phyloP scores from a whole-genome alignment of 2,797 vertebrate genomes.

The Rachycentron canadum region DNA sequence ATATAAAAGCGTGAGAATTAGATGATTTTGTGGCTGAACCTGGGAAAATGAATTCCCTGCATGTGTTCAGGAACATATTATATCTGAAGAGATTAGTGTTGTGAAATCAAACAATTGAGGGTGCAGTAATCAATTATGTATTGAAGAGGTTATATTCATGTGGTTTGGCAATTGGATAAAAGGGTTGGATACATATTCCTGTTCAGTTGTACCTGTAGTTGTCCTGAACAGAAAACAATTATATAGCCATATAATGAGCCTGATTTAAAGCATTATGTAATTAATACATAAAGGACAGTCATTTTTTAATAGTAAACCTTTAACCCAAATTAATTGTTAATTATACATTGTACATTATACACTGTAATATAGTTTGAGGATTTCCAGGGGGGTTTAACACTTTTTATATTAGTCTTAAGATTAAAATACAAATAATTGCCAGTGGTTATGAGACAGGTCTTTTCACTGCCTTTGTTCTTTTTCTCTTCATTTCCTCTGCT shows the following conservation, averaged over 20 bases:
- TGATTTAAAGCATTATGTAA: neutral
- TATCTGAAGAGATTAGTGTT: slow-evolving; percentile 25
- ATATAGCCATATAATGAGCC: neutral
- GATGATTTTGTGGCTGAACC: slow-evolving; percentile 27
- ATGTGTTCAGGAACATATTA: slow-evolving; percentile 8
- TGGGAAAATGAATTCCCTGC: slow-evolving; percentile 20
- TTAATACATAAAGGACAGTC: too few species aligned
- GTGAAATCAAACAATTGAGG: slow-evolving; percentile 2
- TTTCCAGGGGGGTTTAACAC: neutral
- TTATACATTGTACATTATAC: too few species aligned
- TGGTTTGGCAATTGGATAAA: neutral
- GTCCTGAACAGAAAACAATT: neutral
- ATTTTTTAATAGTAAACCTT: neutral
- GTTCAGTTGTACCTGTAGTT: neutral
- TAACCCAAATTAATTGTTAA: neutral
- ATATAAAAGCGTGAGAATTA: slow-evolving; percentile 39
- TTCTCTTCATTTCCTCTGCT: slow-evolving; percentile 9
- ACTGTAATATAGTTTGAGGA: neutral
- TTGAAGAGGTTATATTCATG: slow-evolving; percentile 1
- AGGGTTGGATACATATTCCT: neutral
- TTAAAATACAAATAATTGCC: neutral
- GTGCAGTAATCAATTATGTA: slow-evolving; percentile 8
- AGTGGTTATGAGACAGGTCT: neutral
- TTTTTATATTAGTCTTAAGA: neutral
- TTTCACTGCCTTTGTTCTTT: neutral